phyloP scores from a whole-genome alignment of 2,797 vertebrate species.

The Eurystomus glaucurus region DNA sequence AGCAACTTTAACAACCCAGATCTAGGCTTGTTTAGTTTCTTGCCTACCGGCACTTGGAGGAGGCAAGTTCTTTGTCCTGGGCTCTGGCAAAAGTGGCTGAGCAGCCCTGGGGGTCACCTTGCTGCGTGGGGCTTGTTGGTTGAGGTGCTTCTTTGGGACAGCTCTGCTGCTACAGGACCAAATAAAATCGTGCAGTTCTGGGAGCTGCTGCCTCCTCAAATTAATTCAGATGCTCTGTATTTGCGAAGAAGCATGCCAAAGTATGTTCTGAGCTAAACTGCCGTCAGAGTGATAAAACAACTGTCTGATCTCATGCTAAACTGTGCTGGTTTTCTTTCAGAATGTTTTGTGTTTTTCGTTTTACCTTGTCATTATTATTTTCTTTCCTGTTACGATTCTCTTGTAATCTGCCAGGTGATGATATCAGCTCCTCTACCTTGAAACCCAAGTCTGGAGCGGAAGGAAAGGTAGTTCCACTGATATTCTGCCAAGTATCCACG shows the following conservation, averaged over 20 bases:
- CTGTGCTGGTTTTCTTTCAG: background rate
- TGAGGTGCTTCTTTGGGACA: background rate
- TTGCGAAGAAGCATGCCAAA: background rate
- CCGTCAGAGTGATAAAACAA: background rate
- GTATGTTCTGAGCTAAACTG: background rate
- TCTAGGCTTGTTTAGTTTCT: background rate
- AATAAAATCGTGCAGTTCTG: background rate
- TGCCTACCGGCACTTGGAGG: background rate
- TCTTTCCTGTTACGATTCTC: background rate
- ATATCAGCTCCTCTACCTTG: background rate
- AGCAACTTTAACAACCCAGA: background rate
- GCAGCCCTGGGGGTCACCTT: background rate
- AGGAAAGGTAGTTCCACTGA: background rate
- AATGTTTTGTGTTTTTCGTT: background rate
- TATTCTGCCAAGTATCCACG: background rate
- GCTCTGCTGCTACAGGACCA: background rate
- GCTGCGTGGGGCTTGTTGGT: accelerated
- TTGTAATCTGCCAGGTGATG: background rate
- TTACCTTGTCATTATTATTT: background rate
- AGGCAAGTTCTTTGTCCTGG: background rate
- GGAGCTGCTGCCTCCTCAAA: background rate
- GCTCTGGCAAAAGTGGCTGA: background rate
- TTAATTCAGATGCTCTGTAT: background rate
- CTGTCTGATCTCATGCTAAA: background rate
- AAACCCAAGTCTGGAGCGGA: conserved; percentile 22